phyloP scores from a whole-genome alignment of 2,888 invertebrate species.

The Resseliella maxima region DNA sequence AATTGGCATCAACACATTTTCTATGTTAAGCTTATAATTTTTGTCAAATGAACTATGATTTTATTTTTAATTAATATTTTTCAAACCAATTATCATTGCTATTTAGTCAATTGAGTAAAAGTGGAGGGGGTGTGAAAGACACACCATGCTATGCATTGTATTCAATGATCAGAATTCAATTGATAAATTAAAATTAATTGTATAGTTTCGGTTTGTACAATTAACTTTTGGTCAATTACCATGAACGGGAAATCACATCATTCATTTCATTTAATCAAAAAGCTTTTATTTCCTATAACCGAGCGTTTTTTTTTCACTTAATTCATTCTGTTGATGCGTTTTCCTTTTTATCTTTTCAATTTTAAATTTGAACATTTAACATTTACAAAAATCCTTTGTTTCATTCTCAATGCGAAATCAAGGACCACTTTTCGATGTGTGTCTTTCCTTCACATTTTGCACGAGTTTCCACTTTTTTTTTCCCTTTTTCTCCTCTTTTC shows the following conservation, averaged over 20 bases:
- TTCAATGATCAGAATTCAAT: background rate
- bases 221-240: background rate
- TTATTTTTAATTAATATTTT: background rate
- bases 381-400: no score
- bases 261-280: constrained; percentile 4
- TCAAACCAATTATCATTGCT: background rate
- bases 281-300: background rate
- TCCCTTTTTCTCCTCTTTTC: no score
- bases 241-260: background rate
- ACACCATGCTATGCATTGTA: background rate
- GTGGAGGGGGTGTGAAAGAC: background rate
- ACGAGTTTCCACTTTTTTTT: no score
- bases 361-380: no score
- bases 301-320: background rate
- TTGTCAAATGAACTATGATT: constrained; percentile 26
- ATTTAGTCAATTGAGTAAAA: background rate
- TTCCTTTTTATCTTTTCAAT: no score
- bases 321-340: background rate
- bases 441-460: background rate
- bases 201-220: background rate
- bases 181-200: background rate
- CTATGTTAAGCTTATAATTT: background rate
- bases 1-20: background rate
- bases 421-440: background rate
- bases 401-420: no score